Conservation (phyloP, 1,140 invertebrate genomes). For the Aporrectodea caliginosa region DNA sequence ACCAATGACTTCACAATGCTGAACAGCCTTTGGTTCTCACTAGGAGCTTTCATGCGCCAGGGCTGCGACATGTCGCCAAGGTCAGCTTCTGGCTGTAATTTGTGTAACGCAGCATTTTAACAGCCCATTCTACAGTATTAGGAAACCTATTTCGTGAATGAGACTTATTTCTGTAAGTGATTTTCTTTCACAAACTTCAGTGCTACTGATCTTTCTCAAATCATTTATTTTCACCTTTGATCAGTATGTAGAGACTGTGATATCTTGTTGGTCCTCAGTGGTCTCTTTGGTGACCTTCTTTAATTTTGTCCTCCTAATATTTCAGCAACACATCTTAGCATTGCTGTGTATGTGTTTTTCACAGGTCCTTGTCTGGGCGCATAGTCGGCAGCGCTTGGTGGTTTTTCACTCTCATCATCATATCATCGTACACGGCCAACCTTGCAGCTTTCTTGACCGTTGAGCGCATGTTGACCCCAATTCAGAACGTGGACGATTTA, state of each 20-base stretch:
- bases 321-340: too few species aligned
- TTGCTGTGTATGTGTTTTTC: too few species aligned
- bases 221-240: too few species aligned
- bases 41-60: constrained; percentile 98
- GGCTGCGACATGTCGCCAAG: constrained; percentile 93
- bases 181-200: too few species aligned
- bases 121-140: not conserved
- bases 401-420: constrained; percentile 96
- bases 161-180: too few species aligned
- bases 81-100: constrained; percentile 55
- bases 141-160: not conserved
- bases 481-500: constrained; percentile 35
- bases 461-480: constrained; percentile 18
- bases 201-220: too few species aligned
- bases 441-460: constrained; percentile 38
- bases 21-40: constrained; percentile 83
- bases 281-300: too few species aligned
- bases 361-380: constrained; percentile 23
- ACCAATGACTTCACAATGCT: constrained; percentile 95
- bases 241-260: too few species aligned
- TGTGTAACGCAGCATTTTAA: not conserved
- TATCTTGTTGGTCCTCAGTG: too few species aligned
- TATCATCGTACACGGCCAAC: constrained; percentile 79
- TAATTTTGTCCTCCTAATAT: too few species aligned
- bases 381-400: constrained; percentile 82